Percentiles rank a stretch among this genome's conserved stretches.
Evolutionary conservation across 2,797 vertebrate genomes (phyloP).

Genomic region (Oryzias dopingdopingensis): DNA sequence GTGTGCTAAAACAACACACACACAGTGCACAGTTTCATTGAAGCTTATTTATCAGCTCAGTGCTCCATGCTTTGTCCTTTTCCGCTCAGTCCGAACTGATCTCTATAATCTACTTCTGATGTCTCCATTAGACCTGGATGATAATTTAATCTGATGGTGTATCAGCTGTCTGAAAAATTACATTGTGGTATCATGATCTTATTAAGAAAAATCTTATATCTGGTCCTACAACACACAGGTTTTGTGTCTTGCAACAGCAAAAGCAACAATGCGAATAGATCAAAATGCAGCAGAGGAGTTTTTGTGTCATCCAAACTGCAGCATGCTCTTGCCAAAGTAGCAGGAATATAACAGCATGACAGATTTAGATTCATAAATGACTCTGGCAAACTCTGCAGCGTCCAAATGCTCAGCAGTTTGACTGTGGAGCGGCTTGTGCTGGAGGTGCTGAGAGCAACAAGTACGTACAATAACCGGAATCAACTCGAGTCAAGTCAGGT

Average conservation of each 20-base stretch:
- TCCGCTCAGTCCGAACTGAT: constrained; percentile 23
- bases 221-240: neutral
- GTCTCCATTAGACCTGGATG: constrained; percentile 18
- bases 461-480: constrained; percentile 8
- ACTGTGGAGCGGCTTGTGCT: neutral
- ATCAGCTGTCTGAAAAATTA: constrained; percentile 16
- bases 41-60: constrained; percentile 29
- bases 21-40: constrained; percentile 2
- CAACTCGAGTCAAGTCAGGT: constrained; percentile 14
- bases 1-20: neutral
- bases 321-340: constrained; percentile 8
- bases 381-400: constrained; percentile 14
- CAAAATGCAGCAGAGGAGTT: constrained; percentile 2
- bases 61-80: constrained; percentile 13
- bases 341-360: constrained; percentile 8
- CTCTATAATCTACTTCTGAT: constrained; percentile 11
- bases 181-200: constrained; percentile 4
- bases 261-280: too few species aligned
- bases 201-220: neutral
- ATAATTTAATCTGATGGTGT: constrained; percentile 15
- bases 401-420: constrained; percentile 8
- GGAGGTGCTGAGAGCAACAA: constrained; percentile 12
- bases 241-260: neutral
- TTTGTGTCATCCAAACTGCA: constrained; percentile 9
- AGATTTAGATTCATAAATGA: constrained; percentile 8